Evolutionary conservation across 2,113 vertebrate genomes (phyloP).

Genomic region (Gallinago media): DNA sequence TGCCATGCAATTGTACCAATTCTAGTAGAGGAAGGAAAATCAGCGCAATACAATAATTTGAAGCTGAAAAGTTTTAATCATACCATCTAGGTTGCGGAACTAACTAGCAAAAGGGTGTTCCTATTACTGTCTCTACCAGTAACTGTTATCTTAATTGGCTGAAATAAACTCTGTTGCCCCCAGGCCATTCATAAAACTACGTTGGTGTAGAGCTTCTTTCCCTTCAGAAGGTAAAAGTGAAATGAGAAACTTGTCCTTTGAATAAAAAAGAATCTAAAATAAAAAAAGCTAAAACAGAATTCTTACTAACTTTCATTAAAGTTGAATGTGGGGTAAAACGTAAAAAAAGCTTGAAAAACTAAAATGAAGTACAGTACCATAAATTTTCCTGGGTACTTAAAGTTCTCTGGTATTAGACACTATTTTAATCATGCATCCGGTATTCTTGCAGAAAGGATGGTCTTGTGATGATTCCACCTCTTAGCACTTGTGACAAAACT

Average conservation of each 20-base stretch:
- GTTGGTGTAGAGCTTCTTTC: background rate
- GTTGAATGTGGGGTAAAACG: background rate
- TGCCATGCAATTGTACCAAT: background rate
- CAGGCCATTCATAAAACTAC: constrained; percentile 20
- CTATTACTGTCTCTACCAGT: constrained; percentile 37
- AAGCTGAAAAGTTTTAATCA: constrained; percentile 48
- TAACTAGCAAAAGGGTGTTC: background rate
- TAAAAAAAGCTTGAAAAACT: background rate
- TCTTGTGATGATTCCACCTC: background rate
- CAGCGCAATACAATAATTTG: background rate
- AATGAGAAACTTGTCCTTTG: background rate
- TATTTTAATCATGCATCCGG: background rate
- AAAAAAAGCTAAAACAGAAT: background rate
- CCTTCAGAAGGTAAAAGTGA: background rate
- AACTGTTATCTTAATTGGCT: constrained; percentile 75
- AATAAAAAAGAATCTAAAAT: background rate
- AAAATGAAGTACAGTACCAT: background rate
- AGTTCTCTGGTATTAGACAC: background rate
- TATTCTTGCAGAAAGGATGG: background rate
- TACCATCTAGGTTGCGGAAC: background rate
- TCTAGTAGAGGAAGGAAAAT: background rate
- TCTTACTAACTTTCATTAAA: background rate
- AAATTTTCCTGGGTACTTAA: background rate
- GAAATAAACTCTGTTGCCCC: constrained; percentile 60
- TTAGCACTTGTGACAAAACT: background rate